Conservation (phyloP, 2,888 invertebrate genomes). For the Oscheius sp. region DNA sequence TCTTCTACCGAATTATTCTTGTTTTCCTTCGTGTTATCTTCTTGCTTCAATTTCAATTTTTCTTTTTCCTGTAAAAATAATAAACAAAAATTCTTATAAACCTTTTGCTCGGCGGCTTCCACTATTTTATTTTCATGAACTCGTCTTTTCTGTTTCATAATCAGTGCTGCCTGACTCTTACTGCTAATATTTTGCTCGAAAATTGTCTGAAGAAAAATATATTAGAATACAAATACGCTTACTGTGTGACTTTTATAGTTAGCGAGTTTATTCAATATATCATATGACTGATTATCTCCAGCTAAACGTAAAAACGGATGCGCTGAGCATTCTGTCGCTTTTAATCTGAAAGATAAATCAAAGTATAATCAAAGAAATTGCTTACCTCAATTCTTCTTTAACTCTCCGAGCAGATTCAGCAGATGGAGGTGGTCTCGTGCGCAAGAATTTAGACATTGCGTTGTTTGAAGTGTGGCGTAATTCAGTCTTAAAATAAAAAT, state of each 20-base stretch:
- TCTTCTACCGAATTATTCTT: neutral
- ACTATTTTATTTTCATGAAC: constrained; percentile 74
- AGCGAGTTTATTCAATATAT: constrained; percentile 54
- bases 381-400: constrained; percentile 77
- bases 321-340: constrained; percentile 49
- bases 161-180: constrained; percentile 82
- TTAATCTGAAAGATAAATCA: constrained; percentile 32
- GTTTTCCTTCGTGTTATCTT: neutral
- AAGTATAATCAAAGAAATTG: constrained; percentile 4
- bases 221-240: neutral
- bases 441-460: constrained; percentile 89
- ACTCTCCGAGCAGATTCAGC: constrained; percentile 87
- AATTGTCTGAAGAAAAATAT: constrained; percentile 82
- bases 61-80: constrained; percentile 21
- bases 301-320: constrained; percentile 55
- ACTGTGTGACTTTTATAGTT: constrained; percentile 57
- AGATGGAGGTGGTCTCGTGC: constrained; percentile 89
- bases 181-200: constrained; percentile 88
- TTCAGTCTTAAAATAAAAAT: constrained; percentile 76
- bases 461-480: constrained; percentile 84
- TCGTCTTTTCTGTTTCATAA: constrained; percentile 88
- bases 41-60: neutral
- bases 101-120: constrained; percentile 49
- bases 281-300: constrained; percentile 50
- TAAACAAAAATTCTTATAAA: neutral